Conservation (phyloP, 2,797 vertebrate genomes). For the Ispidina picta region DNA sequence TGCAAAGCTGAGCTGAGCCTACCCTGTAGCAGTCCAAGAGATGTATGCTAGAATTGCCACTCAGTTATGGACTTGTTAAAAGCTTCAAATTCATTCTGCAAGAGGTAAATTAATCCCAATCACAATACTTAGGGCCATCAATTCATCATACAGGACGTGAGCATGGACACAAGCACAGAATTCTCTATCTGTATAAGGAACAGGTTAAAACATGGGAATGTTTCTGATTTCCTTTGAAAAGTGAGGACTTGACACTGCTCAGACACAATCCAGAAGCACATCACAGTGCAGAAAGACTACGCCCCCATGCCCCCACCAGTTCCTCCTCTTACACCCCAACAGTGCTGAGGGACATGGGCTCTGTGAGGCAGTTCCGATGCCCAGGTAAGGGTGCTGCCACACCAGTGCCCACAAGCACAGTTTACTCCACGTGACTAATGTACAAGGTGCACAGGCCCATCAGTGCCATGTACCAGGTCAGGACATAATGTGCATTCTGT, state of each 20-base stretch:
- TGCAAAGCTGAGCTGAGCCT: background rate
- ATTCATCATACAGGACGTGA: background rate
- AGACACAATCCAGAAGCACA: background rate
- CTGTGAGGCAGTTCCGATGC: background rate
- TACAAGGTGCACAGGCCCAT: background rate
- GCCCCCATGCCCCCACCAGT: accelerated
- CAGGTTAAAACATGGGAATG: background rate
- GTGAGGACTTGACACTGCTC: no score
- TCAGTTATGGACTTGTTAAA: background rate
- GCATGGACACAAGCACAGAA: background rate
- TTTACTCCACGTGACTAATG: background rate
- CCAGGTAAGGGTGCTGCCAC: background rate
- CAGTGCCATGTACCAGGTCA: background rate
- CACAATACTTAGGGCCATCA: background rate
- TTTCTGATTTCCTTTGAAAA: background rate
- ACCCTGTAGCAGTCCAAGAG: background rate
- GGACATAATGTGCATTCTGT: background rate
- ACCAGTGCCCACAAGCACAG: background rate
- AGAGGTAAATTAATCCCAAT: background rate
- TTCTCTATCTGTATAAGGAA: background rate
- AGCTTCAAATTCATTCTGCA: background rate
- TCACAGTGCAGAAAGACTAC: background rate
- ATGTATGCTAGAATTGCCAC: background rate
- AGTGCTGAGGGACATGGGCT: accelerated
- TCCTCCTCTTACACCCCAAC: accelerated